Evolutionary conservation across 2,888 invertebrate genomes (phyloP).

Genomic region (Eueremaeus valkanovi): DNA sequence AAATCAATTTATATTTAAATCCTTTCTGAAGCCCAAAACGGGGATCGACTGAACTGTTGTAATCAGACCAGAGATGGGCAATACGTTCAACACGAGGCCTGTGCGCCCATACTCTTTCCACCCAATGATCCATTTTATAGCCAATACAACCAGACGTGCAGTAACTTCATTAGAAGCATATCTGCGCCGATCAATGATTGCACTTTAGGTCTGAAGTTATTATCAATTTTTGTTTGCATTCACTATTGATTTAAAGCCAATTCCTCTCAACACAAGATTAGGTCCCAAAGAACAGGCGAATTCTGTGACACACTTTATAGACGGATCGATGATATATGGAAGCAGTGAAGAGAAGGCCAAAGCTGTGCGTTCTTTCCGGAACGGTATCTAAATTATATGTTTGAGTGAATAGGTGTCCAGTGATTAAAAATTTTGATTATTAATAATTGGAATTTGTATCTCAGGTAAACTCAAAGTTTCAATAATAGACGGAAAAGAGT

Average conservation of each 20-base stretch:
- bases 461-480: slow-evolving; percentile 35
- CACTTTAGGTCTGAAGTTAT: slow-evolving; percentile 53
- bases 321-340: slow-evolving; percentile 96
- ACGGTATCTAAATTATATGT: slow-evolving; percentile 38
- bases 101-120: slow-evolving; percentile 85
- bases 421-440: too few relatives aligned
- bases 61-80: slow-evolving; percentile 59
- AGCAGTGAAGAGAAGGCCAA: slow-evolving; percentile 74
- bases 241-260: too few relatives aligned
- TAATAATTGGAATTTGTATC: background rate
- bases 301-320: slow-evolving; percentile 89
- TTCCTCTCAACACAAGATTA: too few relatives aligned
- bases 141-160: slow-evolving; percentile 43
- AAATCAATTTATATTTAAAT: background rate
- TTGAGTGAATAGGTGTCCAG: too few relatives aligned
- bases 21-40: slow-evolving; percentile 18
- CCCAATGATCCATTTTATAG: slow-evolving; percentile 69
- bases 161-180: slow-evolving; percentile 47
- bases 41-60: slow-evolving; percentile 65
- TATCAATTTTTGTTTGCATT: background rate
- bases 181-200: slow-evolving; percentile 62
- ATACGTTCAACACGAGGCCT: slow-evolving; percentile 73
- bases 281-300: slow-evolving; percentile 87
- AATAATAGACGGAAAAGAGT: slow-evolving; percentile 43
- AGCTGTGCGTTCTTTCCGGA: slow-evolving; percentile 61